Evolutionary conservation across 2,113 vertebrate genomes (phyloP), one percentile per base, ranked within the genome.

Genomic region (Pluvianellus socialis): DNA sequence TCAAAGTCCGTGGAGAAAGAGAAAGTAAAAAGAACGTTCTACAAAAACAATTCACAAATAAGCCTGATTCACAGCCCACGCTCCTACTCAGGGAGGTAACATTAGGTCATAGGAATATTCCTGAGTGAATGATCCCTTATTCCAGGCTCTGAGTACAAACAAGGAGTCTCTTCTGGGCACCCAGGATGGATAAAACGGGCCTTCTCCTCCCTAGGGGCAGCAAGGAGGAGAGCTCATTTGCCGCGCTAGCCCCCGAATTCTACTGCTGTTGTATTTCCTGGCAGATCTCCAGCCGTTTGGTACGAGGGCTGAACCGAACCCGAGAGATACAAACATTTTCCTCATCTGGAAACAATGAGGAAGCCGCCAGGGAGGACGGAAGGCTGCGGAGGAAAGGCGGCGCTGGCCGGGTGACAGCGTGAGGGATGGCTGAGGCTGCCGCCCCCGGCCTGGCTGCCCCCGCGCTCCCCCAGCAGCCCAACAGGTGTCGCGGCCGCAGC

Each of bases 91-190:
- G 73, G 33, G 84, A 91, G 95, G 94, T 96, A 94, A 95, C 93
- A 44, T 91, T n/a, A 92, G 95, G 96, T 96, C 95, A 96, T 50
- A 84, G 91, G 94, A 96, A 96, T 96, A 96, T 94, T 97, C 80
- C 86, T 47, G 65, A 92, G 89, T 95, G 94, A 97, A 95, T 84
- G 93, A 86, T 91, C 65, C 65, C 80, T 96, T 97, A 89, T 96
- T 96, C 80, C 80, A 86, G 56, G 9, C 83, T 26, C 68, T 59
- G 80, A 84, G 86, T 86, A 91, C 83, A 95, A 96, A 96, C 94
- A 96, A 96, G 95, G 86, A 81, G 45, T 2, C 74, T 87, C 93
- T 96, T 96, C 94, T 91, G 92, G 56, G 53, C 81, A 94, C 86
- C 76, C 62, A 82, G 62, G 84, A 89, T 0, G 27, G 22, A 52